Evolutionary conservation across 2,797 vertebrate genomes (phyloP).

Genomic region (Cichlasoma orientale): DNA sequence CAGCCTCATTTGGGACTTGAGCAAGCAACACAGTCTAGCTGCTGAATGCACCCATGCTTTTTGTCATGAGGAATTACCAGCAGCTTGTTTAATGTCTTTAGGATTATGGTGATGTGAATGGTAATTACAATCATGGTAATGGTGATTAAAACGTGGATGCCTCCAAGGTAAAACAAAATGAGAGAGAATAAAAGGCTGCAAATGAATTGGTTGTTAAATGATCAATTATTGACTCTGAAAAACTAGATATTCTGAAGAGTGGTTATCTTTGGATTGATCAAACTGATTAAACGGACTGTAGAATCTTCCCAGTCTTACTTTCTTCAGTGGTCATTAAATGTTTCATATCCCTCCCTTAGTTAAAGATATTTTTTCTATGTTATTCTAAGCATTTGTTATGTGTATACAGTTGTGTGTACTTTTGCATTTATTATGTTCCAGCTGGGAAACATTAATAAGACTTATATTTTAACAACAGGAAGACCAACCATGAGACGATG

Average conservation of each 20-base stretch:
- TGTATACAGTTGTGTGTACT: no score
- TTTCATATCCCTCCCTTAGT: not conserved
- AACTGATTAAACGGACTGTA: not conserved
- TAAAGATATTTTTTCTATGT: not conserved
- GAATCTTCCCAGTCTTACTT: not conserved
- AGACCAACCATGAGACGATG: not conserved
- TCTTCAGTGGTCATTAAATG: not conserved
- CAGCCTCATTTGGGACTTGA: constrained; percentile 50
- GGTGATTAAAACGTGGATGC: constrained; percentile 74
- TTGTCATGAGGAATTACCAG: constrained; percentile 72
- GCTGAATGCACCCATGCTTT: constrained; percentile 52
- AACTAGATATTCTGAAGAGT: constrained; percentile 4
- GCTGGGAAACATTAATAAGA: constrained; percentile 30
- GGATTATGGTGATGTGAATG: constrained; percentile 75
- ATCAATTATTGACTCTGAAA: constrained; percentile 46
- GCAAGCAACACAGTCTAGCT: constrained; percentile 37
- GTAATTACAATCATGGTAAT: constrained; percentile 74
- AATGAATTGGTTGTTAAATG: constrained; percentile 59
- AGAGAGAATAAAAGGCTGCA: constrained; percentile 48
- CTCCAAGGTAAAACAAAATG: constrained; percentile 72
- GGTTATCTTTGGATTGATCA: constrained; percentile 16
- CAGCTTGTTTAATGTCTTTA: constrained; percentile 73
- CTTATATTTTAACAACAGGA: constrained; percentile 13
- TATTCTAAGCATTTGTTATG: not conserved
- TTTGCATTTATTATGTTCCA: not conserved